Evolutionary conservation across 2,888 invertebrate genomes (phyloP), one percentile per base, ranked within the genome.

Genomic region (Thera obeliscata): DNA sequence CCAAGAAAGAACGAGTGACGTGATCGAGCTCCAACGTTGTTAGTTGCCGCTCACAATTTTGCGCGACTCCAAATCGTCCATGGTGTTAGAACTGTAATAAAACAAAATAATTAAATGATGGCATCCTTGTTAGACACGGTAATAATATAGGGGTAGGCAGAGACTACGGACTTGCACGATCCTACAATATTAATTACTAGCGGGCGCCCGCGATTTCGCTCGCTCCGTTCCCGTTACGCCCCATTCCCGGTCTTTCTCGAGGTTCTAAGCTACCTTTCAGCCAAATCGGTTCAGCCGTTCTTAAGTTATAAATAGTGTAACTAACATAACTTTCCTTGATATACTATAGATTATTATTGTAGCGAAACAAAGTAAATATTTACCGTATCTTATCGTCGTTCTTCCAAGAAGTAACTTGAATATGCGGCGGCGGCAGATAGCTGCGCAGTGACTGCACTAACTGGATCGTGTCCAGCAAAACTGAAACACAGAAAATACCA

Each of bases 361-460:
- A 22, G 22, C 22, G 22, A 22, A 22, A 22, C 22, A 22, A 22
- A 22, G 22, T 22, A 22, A 22, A 22, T 22, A 0, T 76, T 83
- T 76, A 94, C 94, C 94, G 93, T 43, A 94, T 79, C 73, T 94
- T 94, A 83, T 97, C 97, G 87, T 97, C 97, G 83, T 97, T 97
- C 88, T 97, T 97, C 97, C 97, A 97, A 69, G 97, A 97, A 73
- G 97, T 97, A 64, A 97, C 97, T 81, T 97, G 97, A 83, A 97
- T 97, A 85, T 97, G 97, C 5, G 97, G 97, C 41, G 97, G 97
- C 67, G 97, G 97, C 83, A 97, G 89, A 82, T 97, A 97, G 85
- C 97, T 97, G 63, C 97, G 95, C 75, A 97, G 92, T 8, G 97
- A 97, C 86, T 97, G 97, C 67, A 97, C 97, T 83, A 97, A 90